Percentiles rank a stretch among this genome's conserved stretches.
These are phyloP conservation scores for Poeciliopsis gracilis DNA, from an alignment of 2,797 vertebrate species.

Conservation along the genomic window DNA sequence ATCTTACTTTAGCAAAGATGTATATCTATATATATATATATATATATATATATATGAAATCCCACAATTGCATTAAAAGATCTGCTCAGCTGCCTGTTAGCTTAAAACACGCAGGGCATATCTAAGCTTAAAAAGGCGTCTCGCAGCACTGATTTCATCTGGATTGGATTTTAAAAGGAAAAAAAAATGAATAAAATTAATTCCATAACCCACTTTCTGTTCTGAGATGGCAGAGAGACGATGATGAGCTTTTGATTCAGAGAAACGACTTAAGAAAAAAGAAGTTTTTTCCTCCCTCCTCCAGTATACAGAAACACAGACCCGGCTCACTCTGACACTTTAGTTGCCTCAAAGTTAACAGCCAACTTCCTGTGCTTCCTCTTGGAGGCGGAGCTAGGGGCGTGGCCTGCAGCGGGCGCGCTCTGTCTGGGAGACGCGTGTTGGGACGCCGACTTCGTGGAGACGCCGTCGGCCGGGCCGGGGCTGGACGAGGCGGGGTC, in stretches of 20 bases:
- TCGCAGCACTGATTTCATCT: not conserved
- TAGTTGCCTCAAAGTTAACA: constrained; percentile 92
- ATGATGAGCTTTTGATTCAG: constrained; percentile 30
- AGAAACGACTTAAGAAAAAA: constrained; percentile 30
- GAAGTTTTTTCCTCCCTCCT: constrained; percentile 2
- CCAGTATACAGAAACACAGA: not conserved
- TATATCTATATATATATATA: too few species aligned
- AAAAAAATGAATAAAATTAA: not conserved
- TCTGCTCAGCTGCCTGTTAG: not conserved
- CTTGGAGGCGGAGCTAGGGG: constrained; percentile 87
- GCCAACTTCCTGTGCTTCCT: constrained; percentile 93
- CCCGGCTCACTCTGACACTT: constrained; percentile 79
- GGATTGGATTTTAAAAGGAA: not conserved
- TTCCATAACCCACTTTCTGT: not conserved
- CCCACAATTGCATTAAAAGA: not conserved
- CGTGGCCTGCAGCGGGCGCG: constrained; percentile 63
- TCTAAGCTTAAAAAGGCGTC: not conserved
- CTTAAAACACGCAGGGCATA: not conserved
- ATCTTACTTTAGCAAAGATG: not conserved
- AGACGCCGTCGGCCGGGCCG: not conserved
- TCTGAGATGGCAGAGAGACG: not conserved
- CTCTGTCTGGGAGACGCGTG: constrained; percentile 77
- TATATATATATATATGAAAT: too few species aligned
- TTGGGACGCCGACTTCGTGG: constrained; percentile 63
- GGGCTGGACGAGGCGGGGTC: constrained; percentile 24